Conservation (phyloP, 2,888 invertebrate species). For the Ptilodon capucinus region DNA sequence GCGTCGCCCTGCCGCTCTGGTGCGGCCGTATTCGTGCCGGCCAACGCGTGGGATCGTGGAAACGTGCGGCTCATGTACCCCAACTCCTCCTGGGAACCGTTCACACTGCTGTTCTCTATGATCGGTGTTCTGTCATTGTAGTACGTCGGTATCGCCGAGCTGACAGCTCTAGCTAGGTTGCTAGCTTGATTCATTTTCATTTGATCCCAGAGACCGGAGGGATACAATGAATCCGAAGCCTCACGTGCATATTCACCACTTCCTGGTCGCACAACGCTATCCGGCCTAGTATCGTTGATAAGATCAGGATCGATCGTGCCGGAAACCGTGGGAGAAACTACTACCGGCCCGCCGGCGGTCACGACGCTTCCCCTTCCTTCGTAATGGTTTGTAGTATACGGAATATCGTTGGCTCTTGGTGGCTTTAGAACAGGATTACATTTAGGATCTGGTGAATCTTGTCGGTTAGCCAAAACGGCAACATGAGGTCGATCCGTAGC, state of each 20-base stretch:
- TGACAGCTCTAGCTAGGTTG: conserved; percentile 83
- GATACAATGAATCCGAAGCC: conserved; percentile 88
- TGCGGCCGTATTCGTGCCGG: conserved; percentile 77
- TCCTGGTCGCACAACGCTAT: conserved; percentile 82
- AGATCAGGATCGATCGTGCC: conserved; percentile 92
- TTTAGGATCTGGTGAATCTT: conserved; percentile 61
- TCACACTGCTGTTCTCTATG: conserved; percentile 84
- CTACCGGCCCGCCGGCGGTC: conserved; percentile 84
- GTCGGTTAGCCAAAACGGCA: conserved; percentile 82
- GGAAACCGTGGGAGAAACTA: conserved; percentile 88
- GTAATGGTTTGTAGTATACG: conserved; percentile 87
- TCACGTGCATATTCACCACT: conserved; percentile 92
- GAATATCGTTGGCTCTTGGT: conserved; percentile 85
- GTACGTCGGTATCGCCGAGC: conserved; percentile 81
- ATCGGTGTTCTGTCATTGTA: conserved; percentile 90
- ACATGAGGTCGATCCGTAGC: conserved; percentile 80
- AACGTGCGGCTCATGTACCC: conserved; percentile 85
- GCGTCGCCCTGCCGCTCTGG: conserved; percentile 45
- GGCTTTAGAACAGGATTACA: conserved; percentile 89
- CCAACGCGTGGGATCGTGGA: conserved; percentile 75
- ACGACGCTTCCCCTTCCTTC: conserved; percentile 86
- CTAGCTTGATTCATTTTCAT: conserved; percentile 75
- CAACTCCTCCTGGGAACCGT: conserved; percentile 83
- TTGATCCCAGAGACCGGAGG: conserved; percentile 91
- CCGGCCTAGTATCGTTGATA: conserved; percentile 90